Base-by-base conservation (phyloP, 1,140 invertebrate species). In the Pseudachorutes palmiensis region DNA sequence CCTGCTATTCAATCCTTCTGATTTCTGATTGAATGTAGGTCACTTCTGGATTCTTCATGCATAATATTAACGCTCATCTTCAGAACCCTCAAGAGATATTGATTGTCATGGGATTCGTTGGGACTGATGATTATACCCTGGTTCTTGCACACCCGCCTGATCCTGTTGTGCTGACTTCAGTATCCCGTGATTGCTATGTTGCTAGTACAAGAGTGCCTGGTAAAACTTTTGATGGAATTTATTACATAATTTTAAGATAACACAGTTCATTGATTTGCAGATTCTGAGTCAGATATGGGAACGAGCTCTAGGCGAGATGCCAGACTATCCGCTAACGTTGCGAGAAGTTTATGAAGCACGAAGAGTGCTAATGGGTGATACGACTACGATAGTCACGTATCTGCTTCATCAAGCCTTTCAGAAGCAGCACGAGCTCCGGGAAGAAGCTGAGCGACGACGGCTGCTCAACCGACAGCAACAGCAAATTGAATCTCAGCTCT, bases 151-250 rank as follows among this genome's bases (percentile, higher is more conserved):
- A 90, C 1, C 85, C 88, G 2, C 83, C 90, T 41, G 90, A 91
- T 77, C 88, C 88, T 0, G 89, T 92, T 76, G 84, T 84, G 77
- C 86, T 92, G 1, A 84, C 86, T 1, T 84, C 83, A 64, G 85
- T 93, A 0, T 89, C 89, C 3, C 80, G 88, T 55, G 90, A 94
- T 78, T 89, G 89, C 2, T 83, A 92, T 67, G 84, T 91, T n/a
- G 91, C 91, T 26, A 89, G 89, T 78, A n/a, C 89, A 90, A 45
- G 91, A 94, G 79, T 92, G 90, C 76, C 87, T 92, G 82, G 87
- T 89, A 79, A 72, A 41, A 30, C 62, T 69, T 57, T 64, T n/a
- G n/a, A n/a, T n/a, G n/a, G n/a, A 16, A 67, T 45, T 24, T 60
- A 63, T 59, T 45, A 14, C 49, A 48, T 64, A 61, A 5, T 48